Evolutionary conservation across 2,888 invertebrate species (phyloP).

Genomic region (Malthinus seriepunctatus): DNA sequence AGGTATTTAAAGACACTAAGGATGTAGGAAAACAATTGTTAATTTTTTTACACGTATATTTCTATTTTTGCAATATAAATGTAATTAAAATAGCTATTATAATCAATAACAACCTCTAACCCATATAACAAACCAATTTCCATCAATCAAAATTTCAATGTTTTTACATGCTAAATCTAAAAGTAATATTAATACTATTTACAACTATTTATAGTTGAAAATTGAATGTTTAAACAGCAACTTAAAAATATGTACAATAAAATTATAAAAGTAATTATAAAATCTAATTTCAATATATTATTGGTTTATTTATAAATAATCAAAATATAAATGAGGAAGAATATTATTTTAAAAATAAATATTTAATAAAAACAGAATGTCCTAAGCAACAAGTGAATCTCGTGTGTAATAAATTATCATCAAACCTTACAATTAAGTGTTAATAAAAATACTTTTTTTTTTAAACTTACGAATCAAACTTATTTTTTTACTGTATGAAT

Average conservation of each 20-base stretch:
- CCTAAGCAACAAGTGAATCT: no score
- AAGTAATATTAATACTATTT: constrained; percentile 23
- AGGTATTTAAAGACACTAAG: no score
- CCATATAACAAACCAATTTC: constrained; percentile 25
- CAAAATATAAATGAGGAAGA: no score
- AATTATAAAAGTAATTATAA: background rate
- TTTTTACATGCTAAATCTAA: constrained; percentile 12
- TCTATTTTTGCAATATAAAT: constrained; percentile 30
- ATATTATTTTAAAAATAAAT: no score
- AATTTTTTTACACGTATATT: constrained; percentile 19
- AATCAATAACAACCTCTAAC: constrained; percentile 24
- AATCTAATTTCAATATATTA: no score
- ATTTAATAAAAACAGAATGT: no score
- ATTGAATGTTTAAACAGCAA: background rate
- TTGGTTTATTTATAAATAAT: no score
- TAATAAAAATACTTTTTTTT: no score
- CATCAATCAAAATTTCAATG: constrained; percentile 12
- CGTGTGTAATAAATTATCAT: no score
- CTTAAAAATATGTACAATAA: background rate
- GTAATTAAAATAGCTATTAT: constrained; percentile 31
- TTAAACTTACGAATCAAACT: background rate
- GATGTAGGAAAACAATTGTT: background rate
- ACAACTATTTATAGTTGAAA: constrained; percentile 15
- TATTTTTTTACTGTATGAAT: background rate
- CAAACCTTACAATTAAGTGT: constrained; percentile 4